Conservation (phyloP, 2,797 vertebrate species). For the Mus caroli region DNA sequence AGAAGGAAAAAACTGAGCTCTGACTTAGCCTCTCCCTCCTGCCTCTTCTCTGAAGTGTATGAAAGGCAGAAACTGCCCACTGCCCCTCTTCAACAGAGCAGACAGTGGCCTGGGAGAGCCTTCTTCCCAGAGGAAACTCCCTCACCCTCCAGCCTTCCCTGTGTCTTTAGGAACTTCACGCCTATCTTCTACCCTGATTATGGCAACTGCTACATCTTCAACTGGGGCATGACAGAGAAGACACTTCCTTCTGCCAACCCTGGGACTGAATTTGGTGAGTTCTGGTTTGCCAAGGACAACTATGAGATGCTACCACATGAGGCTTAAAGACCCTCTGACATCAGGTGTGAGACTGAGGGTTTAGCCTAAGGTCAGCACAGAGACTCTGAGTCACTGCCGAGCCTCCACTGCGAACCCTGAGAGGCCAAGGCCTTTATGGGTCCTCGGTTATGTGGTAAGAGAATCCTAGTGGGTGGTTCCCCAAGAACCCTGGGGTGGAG, state of each 20-base stretch:
- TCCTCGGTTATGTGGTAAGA: background rate
- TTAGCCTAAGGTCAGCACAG: fast-evolving
- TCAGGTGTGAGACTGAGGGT: background rate
- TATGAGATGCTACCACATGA: fast-evolving
- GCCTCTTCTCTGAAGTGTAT: background rate
- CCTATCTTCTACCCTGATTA: conserved; percentile 90
- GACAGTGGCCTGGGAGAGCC: background rate
- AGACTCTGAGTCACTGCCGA: background rate
- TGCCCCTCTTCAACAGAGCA: background rate
- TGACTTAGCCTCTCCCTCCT: background rate
- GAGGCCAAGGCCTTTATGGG: background rate
- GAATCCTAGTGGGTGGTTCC: no score
- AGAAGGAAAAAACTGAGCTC: background rate
- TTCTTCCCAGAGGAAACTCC: background rate
- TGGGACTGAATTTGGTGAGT: conserved; percentile 90
- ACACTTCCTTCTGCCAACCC: conserved; percentile 89
- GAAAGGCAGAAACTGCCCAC: background rate
- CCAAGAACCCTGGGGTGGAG: background rate
- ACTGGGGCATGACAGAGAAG: conserved; percentile 90
- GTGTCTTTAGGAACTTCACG: conserved; percentile 89
- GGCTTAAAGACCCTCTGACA: background rate
- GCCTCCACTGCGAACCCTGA: background rate
- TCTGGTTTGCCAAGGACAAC: background rate
- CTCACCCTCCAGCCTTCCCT: background rate
- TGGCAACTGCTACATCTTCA: conserved; percentile 92